Evolutionary conservation across 2,113 vertebrate species (phyloP).

Genomic region (Cacatua alba): DNA sequence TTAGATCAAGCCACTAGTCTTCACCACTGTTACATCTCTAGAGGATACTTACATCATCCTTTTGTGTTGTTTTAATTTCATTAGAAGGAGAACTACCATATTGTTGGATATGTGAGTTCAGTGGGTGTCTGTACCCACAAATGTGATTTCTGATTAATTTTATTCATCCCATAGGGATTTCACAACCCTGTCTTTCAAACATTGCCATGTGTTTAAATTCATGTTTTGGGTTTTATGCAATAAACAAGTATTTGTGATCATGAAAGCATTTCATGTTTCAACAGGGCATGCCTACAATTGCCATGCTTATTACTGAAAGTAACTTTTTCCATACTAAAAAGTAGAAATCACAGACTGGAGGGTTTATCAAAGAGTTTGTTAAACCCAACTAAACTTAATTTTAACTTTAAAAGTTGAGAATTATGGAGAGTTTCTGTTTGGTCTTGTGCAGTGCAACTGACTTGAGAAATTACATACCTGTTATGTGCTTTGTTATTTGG

Average conservation of each 20-base stretch:
- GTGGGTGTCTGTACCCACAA: background rate
- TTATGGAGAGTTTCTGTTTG: conserved; percentile 67
- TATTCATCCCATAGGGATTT: conserved; percentile 25
- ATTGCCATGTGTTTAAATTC: conserved; percentile 41
- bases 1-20: conserved; percentile 57
- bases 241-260: conserved; percentile 39
- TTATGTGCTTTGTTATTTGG: background rate
- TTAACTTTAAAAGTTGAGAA: conserved; percentile 48
- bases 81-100: conserved; percentile 54
- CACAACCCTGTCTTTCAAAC: conserved; percentile 24
- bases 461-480: background rate
- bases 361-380: conserved; percentile 55
- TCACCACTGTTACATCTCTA: background rate
- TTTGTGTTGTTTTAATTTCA: conserved; percentile 19
- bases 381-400: conserved; percentile 66
- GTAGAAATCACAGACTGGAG: conserved; percentile 50
- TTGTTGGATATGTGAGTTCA: conserved; percentile 63
- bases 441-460: conserved; percentile 72
- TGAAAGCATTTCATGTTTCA: conserved; percentile 44
- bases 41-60: conserved; percentile 7
- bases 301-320: conserved; percentile 54
- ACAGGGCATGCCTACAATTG: conserved; percentile 5
- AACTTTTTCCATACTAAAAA: conserved; percentile 57
- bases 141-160: background rate
- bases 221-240: conserved; percentile 15